Conservation (phyloP, 1,140 invertebrate genomes). For the Babylonia areolata region DNA sequence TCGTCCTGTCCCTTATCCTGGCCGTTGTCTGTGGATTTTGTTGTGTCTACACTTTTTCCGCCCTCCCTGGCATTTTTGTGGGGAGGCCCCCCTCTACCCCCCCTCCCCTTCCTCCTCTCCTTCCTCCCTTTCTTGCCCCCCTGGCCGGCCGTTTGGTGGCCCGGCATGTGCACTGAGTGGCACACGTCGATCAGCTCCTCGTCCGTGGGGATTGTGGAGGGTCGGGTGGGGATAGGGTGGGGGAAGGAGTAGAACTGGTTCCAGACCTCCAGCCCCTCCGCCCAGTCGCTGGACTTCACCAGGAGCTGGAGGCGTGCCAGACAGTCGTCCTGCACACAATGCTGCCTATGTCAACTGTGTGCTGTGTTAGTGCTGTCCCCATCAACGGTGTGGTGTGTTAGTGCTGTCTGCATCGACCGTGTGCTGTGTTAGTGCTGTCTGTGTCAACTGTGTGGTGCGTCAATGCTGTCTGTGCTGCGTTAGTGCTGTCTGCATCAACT, state of each 20-base stretch:
- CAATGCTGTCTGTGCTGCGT: too few species aligned
- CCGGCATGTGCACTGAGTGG: constrained; percentile 30
- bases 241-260: constrained; percentile 73
- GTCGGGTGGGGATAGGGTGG: constrained; percentile 59
- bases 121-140: constrained; percentile 44
- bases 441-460: too few species aligned
- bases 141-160: constrained; percentile 23
- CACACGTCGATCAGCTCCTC: constrained; percentile 57
- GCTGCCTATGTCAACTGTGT: too few species aligned
- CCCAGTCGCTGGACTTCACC: constrained; percentile 75
- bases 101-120: not conserved
- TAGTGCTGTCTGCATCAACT: too few species aligned
- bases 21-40: too few species aligned
- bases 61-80: not conserved
- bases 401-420: too few species aligned
- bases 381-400: too few species aligned
- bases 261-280: constrained; percentile 77
- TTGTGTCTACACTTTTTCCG: not conserved
- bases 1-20: too few species aligned
- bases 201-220: constrained; percentile 49
- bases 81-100: not conserved
- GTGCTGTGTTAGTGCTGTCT: too few species aligned
- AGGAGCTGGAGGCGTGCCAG: constrained; percentile 72
- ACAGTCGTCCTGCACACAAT: constrained; percentile 74
- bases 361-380: too few species aligned